Conservation (phyloP, 1,140 invertebrate species). For the Campoletis sonorensis region DNA sequence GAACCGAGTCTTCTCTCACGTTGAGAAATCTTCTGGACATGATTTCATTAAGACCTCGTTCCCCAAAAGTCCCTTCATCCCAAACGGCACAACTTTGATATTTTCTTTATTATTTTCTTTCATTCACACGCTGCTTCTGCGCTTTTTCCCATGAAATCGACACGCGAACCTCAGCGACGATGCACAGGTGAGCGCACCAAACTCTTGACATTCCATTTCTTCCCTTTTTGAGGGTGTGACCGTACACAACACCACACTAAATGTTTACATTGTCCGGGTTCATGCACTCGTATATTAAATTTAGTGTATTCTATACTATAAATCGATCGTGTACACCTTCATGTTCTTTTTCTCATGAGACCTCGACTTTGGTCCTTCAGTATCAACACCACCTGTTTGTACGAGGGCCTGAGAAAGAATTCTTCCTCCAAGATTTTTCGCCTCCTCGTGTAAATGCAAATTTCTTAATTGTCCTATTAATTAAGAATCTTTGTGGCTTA, state of each 20-base stretch:
- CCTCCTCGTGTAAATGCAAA: not conserved
- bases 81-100: not conserved
- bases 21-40: slow-evolving; percentile 67
- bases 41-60: slow-evolving; percentile 51
- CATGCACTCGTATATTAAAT: not conserved
- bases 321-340: not conserved
- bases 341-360: not conserved
- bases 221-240: not conserved
- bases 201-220: not conserved
- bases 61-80: not conserved
- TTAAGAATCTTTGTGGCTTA: too few species aligned
- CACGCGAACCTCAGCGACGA: slow-evolving; percentile 2
- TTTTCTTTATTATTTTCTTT: slow-evolving; percentile 4
- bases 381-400: not conserved
- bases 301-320: not conserved
- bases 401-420: not conserved
- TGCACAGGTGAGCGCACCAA: slow-evolving; percentile 33
- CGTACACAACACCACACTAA: not conserved
- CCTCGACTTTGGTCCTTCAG: not conserved
- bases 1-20: slow-evolving; percentile 68
- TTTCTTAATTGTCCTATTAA: not conserved
- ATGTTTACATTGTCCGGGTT: slow-evolving; percentile 14
- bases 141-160: slow-evolving; percentile 42
- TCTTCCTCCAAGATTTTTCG: not conserved
- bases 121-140: slow-evolving; percentile 3